Base-by-base conservation (phyloP, 2,113 vertebrate genomes). In the Hippocampus guttulatus region DNA sequence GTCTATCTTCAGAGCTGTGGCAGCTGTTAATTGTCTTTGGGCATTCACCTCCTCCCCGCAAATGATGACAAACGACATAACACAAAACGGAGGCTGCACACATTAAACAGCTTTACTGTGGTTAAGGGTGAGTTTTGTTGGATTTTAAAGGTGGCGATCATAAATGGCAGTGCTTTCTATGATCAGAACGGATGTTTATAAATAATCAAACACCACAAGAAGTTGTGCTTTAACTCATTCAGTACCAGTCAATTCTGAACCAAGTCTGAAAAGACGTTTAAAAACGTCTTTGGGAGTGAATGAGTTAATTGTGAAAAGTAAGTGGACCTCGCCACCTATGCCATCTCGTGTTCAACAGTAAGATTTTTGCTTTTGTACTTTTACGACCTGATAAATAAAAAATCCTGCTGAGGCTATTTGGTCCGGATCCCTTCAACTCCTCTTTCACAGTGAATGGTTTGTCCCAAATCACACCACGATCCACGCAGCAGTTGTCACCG, bases 301-400 rank as follows among this genome's bases (percentile, higher is more conserved):
- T n/a, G n/a, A n/a, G 25, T 27, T 27, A 55, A 64, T 64, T 21
- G 58, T 60, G 2, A 78, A 63, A 75, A 33, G 60, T 62, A 69
- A n/a, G 25, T 78, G 76, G 54, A 30, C 0, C 8, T 3, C 60
- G 64, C 16, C n/a, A 33, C 30, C 30, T 33, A 33, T 20, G 81
- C 82, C 87, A 78, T 81, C 88, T 84, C 71, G 67, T 82, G 86
- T 49, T 67, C 21, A 80, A 38, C 75, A 21, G 33, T 71, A 64
- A 75, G 63, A 73, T n/a, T 70, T 75, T 67, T 27, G n/a, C 5
- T 27, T 49, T 65, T 27, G 21, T 15, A 47, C 45, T 47, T 6
- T 65, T 61, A 71, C 2, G 6, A 55, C 71, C 78, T 78, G 77
- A 72, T 54, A 51, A 18, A 20, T 18, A 18, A 16, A 49, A 15